Conservation (phyloP, 2,888 invertebrate species). For the Altica lythri region DNA sequence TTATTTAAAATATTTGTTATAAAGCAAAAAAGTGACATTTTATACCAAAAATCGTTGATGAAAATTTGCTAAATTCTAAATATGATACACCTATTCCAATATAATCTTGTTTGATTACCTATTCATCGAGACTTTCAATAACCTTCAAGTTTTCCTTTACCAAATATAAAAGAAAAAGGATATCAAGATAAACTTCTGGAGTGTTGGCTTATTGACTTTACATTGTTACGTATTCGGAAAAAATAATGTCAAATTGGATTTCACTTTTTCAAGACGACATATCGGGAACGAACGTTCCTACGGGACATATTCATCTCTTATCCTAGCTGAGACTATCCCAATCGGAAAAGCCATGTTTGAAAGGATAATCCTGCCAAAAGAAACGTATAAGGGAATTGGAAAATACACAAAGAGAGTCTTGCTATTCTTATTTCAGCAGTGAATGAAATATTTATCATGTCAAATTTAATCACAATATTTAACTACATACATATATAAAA, state of each 20-base stretch:
- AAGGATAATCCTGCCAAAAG: slow-evolving; percentile 5
- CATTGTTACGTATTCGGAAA: slow-evolving; percentile 21
- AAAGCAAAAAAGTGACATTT: too few relatives aligned
- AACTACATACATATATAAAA: too few relatives aligned
- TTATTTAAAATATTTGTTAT: too few relatives aligned
- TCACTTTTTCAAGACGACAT: slow-evolving; percentile 27
- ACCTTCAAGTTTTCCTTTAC: too few relatives aligned
- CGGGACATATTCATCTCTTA: slow-evolving; percentile 32
- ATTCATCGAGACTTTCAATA: too few relatives aligned
- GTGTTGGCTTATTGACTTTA: slow-evolving; percentile 20
- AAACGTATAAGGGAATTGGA: neutral
- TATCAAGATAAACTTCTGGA: slow-evolving; percentile 18
- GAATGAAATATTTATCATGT: too few relatives aligned
- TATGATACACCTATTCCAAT: too few relatives aligned
- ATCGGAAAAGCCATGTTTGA: slow-evolving; percentile 21
- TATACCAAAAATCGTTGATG: too few relatives aligned
- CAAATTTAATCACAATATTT: too few relatives aligned
- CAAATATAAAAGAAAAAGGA: slow-evolving; percentile 1
- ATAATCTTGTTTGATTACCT: too few relatives aligned
- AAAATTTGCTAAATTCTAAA: too few relatives aligned
- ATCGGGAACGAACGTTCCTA: slow-evolving; percentile 27
- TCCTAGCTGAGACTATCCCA: slow-evolving; percentile 30
- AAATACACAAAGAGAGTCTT: slow-evolving; percentile 1
- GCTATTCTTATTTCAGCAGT: too few relatives aligned
- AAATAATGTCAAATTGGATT: slow-evolving; percentile 32